A percentile compares a stretch with the other conserved stretches of the same genome.
Evolutionary conservation across 2,113 vertebrate genomes (phyloP).

Genomic region (Piaya cayana): DNA sequence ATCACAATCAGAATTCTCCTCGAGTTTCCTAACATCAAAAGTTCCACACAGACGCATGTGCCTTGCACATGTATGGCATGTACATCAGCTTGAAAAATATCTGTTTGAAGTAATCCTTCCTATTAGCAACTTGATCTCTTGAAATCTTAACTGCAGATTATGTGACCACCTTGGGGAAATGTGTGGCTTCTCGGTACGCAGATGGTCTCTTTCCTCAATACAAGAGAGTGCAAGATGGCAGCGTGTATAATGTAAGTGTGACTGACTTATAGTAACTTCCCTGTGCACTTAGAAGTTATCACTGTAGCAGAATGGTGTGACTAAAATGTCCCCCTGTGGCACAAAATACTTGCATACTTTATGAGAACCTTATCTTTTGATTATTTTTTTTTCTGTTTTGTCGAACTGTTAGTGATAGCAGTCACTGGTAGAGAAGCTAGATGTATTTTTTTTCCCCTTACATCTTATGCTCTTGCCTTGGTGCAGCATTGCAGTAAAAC

Average conservation of each 20-base stretch:
- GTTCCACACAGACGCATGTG: neutral
- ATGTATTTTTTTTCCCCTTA: neutral
- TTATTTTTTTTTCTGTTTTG: neutral
- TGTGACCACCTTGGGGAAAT: slow-evolving; percentile 75
- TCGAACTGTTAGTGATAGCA: neutral
- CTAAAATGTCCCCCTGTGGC: neutral
- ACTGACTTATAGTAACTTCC: neutral
- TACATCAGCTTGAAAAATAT: neutral
- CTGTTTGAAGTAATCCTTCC: neutral
- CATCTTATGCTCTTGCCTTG: neutral
- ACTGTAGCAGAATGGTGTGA: neutral
- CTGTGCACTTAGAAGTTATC: neutral
- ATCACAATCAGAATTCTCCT: neutral
- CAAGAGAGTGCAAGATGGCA: slow-evolving; percentile 63
- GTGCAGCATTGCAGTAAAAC: slow-evolving; percentile 39
- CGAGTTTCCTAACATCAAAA: neutral
- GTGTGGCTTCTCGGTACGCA: slow-evolving; percentile 81
- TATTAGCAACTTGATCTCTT: neutral
- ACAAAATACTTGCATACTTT: neutral
- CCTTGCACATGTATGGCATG: neutral
- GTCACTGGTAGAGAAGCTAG: neutral
- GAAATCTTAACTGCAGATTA: slow-evolving; percentile 74
- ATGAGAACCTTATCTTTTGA: neutral
- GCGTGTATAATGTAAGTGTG: slow-evolving; percentile 79
- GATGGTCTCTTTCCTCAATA: slow-evolving; percentile 77